Evolutionary conservation across 92 coral and sea anemone species (phyloP).

Genomic region (Metridium senile): DNA sequence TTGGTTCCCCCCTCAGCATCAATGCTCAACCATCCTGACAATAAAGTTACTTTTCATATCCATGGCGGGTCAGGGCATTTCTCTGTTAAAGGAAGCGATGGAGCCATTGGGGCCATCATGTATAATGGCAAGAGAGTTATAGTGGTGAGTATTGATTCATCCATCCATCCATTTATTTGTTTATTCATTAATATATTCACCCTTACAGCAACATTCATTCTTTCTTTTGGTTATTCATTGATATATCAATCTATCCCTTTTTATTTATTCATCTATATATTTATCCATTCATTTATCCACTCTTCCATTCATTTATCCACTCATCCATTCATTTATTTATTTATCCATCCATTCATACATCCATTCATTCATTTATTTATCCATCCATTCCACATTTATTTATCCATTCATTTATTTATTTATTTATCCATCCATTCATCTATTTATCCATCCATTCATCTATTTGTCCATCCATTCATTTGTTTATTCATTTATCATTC

Average conservation of each 20-base stretch:
- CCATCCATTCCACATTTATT: not conserved
- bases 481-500: not conserved
- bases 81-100: conserved; percentile 93
- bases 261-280: not conserved
- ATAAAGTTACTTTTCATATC: conserved; percentile 76
- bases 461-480: not conserved
- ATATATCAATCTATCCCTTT: not conserved
- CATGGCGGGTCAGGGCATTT: conserved; percentile 97
- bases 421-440: not conserved
- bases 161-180: too few species aligned
- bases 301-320: too few species aligned
- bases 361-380: not conserved
- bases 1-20: conserved; percentile 84
- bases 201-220: not conserved
- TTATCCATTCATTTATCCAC: not conserved
- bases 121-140: conserved; percentile 75
- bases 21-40: conserved; percentile 84
- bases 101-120: conserved; percentile 59
- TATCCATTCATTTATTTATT: not conserved
- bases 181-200: not conserved
- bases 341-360: not conserved
- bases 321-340: not conserved
- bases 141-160: conserved; percentile 41
- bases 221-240: not conserved
- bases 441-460: too few species aligned